Evolutionary conservation across 2,888 invertebrate species (phyloP), one percentile per base, ranked within the genome.

Genomic region (Oligia fasciuncula): DNA sequence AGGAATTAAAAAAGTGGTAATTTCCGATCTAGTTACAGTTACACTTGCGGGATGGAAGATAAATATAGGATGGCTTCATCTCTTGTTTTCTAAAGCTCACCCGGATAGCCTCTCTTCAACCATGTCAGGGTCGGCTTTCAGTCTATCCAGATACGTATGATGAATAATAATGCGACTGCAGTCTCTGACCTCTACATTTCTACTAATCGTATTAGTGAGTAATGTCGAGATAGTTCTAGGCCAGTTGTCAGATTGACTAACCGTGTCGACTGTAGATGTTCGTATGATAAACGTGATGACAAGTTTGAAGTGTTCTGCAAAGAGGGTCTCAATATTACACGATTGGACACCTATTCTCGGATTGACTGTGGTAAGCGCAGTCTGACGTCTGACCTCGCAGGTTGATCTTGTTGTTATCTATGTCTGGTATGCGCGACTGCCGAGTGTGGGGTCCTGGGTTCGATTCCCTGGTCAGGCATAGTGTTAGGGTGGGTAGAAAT

Each of bases 1-100:
- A 51, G 75, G n/a, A 57, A 85, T 71, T 57, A 54, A 73, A 78
- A 73, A 71, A 83, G 40, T 69, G 66, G 57, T 78, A 49, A 63
- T 78, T 66, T 83, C 72, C 73, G 43, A 29, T 40, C n/a, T 35
- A 40, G 29, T 35, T 5, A 49, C 46, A 29, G 43, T 51, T 72
- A 0, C 54, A 62, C 49, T 75, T 62, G 69, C 9, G 70, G 19
- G 17, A 60, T 70, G 68, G 46, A 84, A 70, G 46, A 73, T 65
- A 75, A 78, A 83, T 63, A 83, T 35, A 54, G 8, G 11, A 43
- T 35, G 43, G 0, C 8, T 57, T 46, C 23, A 35, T 60, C 8
- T 65, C 40, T 70, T 35, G 13, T 57, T 57, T 80, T 46, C 29
- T 68, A 19, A 51, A 19, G 14, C 1, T 40, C 4, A 46, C 17